Percentiles rank a stretch among this genome's conserved stretches.
These are phyloP conservation scores for Masticophis lateralis DNA, from an alignment of 2,797 vertebrate species.

Conservation along the genomic window DNA sequence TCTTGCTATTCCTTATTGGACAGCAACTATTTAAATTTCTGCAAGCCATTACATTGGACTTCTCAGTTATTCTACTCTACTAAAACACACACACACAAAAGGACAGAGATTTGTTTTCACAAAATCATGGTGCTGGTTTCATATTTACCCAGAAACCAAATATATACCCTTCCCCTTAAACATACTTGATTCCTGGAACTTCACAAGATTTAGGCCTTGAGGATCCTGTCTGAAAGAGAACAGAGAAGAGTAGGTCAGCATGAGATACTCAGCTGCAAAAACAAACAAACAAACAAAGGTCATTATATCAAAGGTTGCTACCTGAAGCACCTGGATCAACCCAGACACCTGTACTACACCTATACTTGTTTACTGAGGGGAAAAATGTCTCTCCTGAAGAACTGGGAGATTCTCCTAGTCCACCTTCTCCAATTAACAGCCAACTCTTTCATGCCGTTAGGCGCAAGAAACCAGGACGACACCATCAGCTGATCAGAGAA, in stretches of 20 bases:
- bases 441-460: background rate
- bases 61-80: background rate
- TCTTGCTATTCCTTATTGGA: background rate
- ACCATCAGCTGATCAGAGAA: background rate
- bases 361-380: background rate
- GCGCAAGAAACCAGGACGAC: background rate
- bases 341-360: background rate
- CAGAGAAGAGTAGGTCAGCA: constrained; percentile 34
- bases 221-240: constrained; percentile 79
- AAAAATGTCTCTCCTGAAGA: background rate
- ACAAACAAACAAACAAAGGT: background rate
- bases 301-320: background rate
- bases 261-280: constrained; percentile 11
- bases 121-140: background rate
- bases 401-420: background rate
- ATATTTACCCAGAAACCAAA: background rate
- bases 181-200: constrained; percentile 98
- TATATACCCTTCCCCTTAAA: constrained; percentile 33
- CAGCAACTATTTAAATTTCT: background rate
- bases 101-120: background rate
- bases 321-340: background rate
- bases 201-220: constrained; percentile 92
- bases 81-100: background rate
- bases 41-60: background rate
- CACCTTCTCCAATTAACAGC: background rate